Conservation (phyloP, 2,113 vertebrate species). For the Dryoscopus gambensis region DNA sequence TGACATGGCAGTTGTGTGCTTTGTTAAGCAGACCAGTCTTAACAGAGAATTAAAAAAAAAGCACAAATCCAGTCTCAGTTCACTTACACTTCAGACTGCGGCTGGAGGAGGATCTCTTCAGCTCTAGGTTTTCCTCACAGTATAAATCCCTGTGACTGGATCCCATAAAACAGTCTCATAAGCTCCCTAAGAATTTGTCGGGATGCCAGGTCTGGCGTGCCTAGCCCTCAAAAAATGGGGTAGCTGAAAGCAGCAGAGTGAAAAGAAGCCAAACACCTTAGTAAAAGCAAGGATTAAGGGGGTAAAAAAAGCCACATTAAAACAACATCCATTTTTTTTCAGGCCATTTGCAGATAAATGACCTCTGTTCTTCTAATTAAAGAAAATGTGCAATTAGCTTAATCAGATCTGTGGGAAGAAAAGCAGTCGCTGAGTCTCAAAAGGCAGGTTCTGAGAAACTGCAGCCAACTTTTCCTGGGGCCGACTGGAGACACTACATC, state of each 20-base stretch:
- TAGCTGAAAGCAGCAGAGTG: conserved; percentile 5
- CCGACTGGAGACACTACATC: conserved; percentile 14
- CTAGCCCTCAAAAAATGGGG: neutral
- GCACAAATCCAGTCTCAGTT: neutral
- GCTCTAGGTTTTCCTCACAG: conserved; percentile 14
- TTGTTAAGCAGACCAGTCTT: neutral
- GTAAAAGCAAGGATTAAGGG: neutral
- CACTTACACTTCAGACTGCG: neutral
- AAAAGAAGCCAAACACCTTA: conserved; percentile 30
- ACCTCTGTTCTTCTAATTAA: conserved; percentile 41
- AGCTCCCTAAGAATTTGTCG: conserved; percentile 23
- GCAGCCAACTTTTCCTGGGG: conserved; percentile 45
- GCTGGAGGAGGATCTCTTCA: conserved; percentile 38
- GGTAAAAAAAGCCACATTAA: neutral
- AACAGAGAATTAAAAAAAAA: neutral
- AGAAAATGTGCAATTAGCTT: conserved; percentile 62
- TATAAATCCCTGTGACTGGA: conserved; percentile 40
- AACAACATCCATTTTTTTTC: neutral
- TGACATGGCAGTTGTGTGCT: neutral
- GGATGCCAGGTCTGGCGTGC: neutral
- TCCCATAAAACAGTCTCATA: conserved; percentile 45
- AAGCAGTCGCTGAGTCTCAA: conserved; percentile 48
- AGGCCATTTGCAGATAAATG: conserved; percentile 36
- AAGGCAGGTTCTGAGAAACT: conserved; percentile 67
- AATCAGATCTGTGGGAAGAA: conserved; percentile 60